Evolutionary conservation across 2,113 vertebrate species (phyloP), one percentile per base, ranked within the genome.

Genomic region (Cebidichthys violaceus): DNA sequence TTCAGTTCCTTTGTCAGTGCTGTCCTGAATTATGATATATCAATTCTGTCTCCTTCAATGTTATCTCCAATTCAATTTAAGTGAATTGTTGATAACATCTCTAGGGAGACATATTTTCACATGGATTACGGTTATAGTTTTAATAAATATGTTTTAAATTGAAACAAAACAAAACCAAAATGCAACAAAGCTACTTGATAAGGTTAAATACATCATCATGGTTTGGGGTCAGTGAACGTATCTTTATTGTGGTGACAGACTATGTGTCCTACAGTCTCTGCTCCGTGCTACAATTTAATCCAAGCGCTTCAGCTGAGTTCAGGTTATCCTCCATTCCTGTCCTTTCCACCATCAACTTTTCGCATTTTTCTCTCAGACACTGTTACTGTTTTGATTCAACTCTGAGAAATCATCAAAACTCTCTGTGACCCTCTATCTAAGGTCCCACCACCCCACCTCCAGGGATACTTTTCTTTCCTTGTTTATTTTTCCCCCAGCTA

Each of bases 261-360:
- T 33, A 33, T 33, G 33, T 33, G 33, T 33, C 4, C 33, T 33
- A 33, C 33, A 7, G 47, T 27, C 24, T 57, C 18, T 22, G 50
- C 37, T 37, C 37, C 37, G 50, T 54, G 67, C 68, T 77, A 20
- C 81, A 66, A 67, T 71, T 59, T 35, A 17, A 27, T 60, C 60
- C 61, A 39, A 31, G 52, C 39, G 47, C 68, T 83, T 47, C 62
- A 35, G 69, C 70, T 75, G 29, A 31, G 55, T 14, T 39, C 1
- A 39, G 59, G 47, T 75, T 66, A 66, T 8, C 47, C 17, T 57
- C 24, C 35, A 33, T 27, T 43, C 37, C 22, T 37, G 35, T 59
- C 39, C 39, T 11, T 10, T 10, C 10, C 39, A 9, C 2, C 31
- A 29, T 70, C 43, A 41, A 22, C 8, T 62, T 18, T n/a, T 52